These are phyloP conservation scores for Mythimna lalbum DNA, from an alignment of 2,888 invertebrate species.

Conservation along the genomic window DNA sequence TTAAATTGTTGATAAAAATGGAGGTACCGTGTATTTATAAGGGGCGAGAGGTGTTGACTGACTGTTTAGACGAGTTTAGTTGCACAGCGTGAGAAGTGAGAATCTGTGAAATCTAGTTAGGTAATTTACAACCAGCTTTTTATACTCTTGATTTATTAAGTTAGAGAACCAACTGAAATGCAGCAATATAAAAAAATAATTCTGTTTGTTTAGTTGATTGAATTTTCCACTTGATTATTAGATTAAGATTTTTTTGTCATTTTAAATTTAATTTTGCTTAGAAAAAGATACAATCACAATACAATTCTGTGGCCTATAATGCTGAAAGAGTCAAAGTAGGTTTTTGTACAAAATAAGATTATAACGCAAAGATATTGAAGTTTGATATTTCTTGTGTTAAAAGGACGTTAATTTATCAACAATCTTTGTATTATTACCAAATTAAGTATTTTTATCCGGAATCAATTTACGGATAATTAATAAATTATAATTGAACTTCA, in stretches of 20 bases:
- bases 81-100: conserved; percentile 34
- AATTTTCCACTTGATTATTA: background rate
- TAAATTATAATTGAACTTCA: too few relatives aligned
- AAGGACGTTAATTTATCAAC: too few relatives aligned
- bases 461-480: too few relatives aligned
- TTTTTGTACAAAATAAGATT: too few relatives aligned
- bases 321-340: too few relatives aligned
- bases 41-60: conserved; percentile 40
- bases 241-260: background rate
- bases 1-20: conserved; percentile 42
- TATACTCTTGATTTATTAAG: background rate
- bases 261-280: background rate
- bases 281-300: background rate
- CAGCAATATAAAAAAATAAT: background rate
- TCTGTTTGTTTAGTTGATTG: background rate
- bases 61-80: conserved; percentile 16
- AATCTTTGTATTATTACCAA: too few relatives aligned
- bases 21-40: conserved; percentile 33
- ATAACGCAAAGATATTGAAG: too few relatives aligned
- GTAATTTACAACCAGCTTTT: conserved; percentile 13
- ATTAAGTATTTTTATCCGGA: too few relatives aligned
- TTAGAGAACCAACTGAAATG: background rate
- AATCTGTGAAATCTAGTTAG: conserved; percentile 19
- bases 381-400: too few relatives aligned
- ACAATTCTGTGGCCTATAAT: too few relatives aligned